phyloP scores from a whole-genome alignment of 2,113 vertebrate species.

The Vulpes ferrilata region DNA sequence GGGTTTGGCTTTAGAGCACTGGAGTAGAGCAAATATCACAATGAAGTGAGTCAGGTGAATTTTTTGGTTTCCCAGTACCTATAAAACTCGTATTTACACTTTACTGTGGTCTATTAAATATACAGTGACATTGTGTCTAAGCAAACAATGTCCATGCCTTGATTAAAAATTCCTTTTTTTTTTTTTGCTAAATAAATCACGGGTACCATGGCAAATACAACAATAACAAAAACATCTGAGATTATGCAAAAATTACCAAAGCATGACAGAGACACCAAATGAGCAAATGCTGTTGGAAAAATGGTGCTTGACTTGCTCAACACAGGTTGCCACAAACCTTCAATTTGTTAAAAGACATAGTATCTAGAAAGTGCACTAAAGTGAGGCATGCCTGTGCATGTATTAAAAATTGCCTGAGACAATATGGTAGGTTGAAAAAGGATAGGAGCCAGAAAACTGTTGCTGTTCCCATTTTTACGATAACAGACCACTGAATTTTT shows the following conservation, averaged over 20 bases:
- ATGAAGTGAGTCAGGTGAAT: neutral
- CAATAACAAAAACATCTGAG: neutral
- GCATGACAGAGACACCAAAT: neutral
- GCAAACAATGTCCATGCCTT: neutral
- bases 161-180: neutral
- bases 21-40: neutral
- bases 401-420: neutral
- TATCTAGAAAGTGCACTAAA: neutral
- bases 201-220: neutral
- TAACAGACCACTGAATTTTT: neutral
- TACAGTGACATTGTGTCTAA: neutral
- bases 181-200: neutral
- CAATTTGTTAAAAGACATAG: neutral
- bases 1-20: neutral
- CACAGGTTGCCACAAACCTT: neutral
- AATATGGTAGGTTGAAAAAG: neutral
- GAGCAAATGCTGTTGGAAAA: neutral
- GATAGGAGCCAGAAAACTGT: neutral
- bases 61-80: neutral
- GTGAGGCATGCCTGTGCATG: neutral
- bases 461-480: neutral
- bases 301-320: neutral
- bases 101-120: neutral
- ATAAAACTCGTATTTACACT: rapidly evolving
- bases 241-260: no score